Evolutionary conservation across 2,888 invertebrate genomes (phyloP), one percentile per base, ranked within the genome.

Genomic region (Clitarchus hookeri): DNA sequence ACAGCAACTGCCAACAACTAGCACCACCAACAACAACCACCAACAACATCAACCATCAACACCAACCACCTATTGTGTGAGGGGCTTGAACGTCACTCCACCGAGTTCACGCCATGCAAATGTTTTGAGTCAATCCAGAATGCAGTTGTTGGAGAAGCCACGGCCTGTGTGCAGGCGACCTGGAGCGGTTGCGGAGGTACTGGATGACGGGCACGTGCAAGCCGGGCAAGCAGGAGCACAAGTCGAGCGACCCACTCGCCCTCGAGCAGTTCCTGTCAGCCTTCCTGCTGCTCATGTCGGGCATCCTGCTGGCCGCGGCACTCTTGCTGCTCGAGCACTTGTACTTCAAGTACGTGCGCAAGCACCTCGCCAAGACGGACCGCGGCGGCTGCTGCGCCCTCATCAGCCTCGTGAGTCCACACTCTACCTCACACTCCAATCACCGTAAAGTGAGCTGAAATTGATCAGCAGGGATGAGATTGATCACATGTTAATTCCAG

Each of bases 131-230:
- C 36, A 1, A 36, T 36, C 36, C 36, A 36, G 53, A 53, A 8
- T 12, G 53, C 19, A 19, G 53, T 12, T 53, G 53, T 8, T 53
- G 53, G 53, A 12, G 53, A 53, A 19, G 65, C n/a, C 2, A 19
- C 19, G 8, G 65, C 11, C n/a, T 65, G 65, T 65, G 19, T 8
- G 12, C 88, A 95, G 95, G 99, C 83, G 98, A 99, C 91, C 93
- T 99, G 90, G 99, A 99, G 92, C 94, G 99, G 88, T 93, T 99
- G 89, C 95, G 99, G 90, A 96, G 97, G 92, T 97, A 97, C 91
- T 99, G 99, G 99, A 96, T 99, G 95, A 98, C 98, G 0, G 98
- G 99, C 65, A 96, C 98, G 3, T 99, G 98, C 91, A 96, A 97
- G 89, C 97, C 97, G 3, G 97, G 97, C 88, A 97, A 97, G 91